A percentile compares a stretch with the other conserved stretches of the same genome.
phyloP scores from a whole-genome alignment of 92 coral and sea anemone genomes.

The Micromussa lordhowensis region DNA sequence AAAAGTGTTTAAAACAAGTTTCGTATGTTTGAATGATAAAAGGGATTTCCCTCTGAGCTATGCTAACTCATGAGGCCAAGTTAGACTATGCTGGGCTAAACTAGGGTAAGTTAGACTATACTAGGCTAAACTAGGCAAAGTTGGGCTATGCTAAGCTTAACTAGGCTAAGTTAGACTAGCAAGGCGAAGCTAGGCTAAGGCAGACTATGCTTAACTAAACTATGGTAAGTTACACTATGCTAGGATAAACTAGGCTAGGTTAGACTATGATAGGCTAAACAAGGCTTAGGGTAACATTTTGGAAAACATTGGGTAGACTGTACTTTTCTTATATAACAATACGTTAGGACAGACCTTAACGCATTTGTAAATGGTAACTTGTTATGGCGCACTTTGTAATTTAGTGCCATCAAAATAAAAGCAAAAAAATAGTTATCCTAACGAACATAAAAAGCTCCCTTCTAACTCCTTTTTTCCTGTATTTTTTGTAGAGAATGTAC shows the following conservation, averaged over 20 bases:
- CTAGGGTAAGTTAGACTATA: neutral
- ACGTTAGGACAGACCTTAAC: no score
- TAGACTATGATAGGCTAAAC: no score
- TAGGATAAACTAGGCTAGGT: no score
- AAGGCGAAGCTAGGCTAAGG: neutral
- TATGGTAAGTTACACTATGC: neutral
- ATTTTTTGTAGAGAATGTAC: conserved; percentile 39
- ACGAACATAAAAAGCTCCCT: neutral
- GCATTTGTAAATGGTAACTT: neutral
- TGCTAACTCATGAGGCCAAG: no score
- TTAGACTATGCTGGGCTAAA: neutral
- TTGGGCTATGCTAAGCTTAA: neutral
- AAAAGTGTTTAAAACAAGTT: no score
- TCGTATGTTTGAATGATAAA: no score
- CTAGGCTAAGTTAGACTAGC: neutral
- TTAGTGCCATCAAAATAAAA: neutral
- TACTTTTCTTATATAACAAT: no score
- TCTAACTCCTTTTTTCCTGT: no score
- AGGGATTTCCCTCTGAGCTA: no score
- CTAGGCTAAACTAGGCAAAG: neutral
- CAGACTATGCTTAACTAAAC: neutral
- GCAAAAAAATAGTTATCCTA: neutral
- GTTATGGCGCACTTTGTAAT: neutral
- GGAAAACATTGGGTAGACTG: neutral
- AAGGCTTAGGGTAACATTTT: neutral